These are phyloP conservation scores for Ailurus styani DNA, from an alignment of 2,113 vertebrate species.

Conservation along the genomic window DNA sequence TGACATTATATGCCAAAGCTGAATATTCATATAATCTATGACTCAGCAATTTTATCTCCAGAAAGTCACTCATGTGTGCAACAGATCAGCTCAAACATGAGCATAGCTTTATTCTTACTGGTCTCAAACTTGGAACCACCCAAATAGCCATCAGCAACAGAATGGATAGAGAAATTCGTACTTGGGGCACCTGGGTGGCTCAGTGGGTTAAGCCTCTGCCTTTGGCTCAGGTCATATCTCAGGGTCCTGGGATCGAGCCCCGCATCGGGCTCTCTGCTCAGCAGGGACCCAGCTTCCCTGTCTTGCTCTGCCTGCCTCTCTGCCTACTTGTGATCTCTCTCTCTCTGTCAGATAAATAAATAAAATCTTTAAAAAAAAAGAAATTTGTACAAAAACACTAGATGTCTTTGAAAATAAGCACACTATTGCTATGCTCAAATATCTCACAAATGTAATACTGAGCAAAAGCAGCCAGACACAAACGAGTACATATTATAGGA, in stretches of 20 bases:
- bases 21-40: neutral
- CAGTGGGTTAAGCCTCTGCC: too few species aligned
- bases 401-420: neutral
- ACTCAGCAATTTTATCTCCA: neutral
- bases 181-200: too few species aligned
- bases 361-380: too few species aligned
- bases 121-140: neutral
- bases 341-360: too few species aligned
- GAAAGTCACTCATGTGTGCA: neutral
- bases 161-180: neutral
- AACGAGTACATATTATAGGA: neutral
- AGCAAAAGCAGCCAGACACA: neutral
- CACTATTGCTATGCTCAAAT: neutral
- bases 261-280: too few species aligned
- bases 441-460: neutral
- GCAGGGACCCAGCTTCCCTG: too few species aligned
- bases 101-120: neutral
- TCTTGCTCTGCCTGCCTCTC: too few species aligned
- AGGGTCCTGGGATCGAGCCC: too few species aligned
- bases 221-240: too few species aligned
- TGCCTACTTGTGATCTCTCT: too few species aligned
- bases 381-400: neutral
- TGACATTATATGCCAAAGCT: neutral
- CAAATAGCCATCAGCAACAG: neutral
- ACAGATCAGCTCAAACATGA: neutral